Conservation (phyloP, 2,797 vertebrate species). For the Orientallactaga sibirica region DNA sequence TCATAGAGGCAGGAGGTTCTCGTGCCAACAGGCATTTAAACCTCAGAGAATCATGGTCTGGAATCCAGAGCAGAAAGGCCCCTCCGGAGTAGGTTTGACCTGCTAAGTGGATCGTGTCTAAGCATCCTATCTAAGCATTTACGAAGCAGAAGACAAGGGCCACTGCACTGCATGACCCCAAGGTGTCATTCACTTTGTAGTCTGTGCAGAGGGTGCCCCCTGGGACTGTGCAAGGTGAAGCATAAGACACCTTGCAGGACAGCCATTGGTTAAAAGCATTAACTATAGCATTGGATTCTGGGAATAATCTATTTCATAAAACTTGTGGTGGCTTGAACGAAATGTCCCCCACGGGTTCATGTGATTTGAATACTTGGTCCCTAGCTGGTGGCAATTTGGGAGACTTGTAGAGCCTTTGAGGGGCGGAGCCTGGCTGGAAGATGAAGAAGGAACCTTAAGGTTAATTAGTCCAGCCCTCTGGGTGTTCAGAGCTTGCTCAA, state of each 20-base stretch:
- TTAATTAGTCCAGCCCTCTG: too few relatives aligned
- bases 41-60: constrained; percentile 54
- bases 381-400: too few relatives aligned
- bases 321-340: too few relatives aligned
- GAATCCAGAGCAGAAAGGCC: constrained; percentile 54
- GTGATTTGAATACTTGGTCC: too few relatives aligned
- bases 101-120: background rate
- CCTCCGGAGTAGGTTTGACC: background rate
- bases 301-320: too few relatives aligned
- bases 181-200: fast-evolving
- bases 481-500: too few relatives aligned
- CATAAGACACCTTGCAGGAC: background rate
- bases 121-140: background rate
- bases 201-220: background rate
- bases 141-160: background rate
- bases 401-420: too few relatives aligned
- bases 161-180: background rate
- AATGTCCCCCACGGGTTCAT: too few relatives aligned
- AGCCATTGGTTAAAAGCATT: background rate
- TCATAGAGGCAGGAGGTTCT: constrained; percentile 50
- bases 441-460: too few relatives aligned
- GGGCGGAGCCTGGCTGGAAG: too few relatives aligned
- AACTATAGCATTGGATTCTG: too few relatives aligned
- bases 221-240: background rate
- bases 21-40: constrained; percentile 20